Conservation (phyloP, 2,113 vertebrate species). For the Pandion haliaetus region DNA sequence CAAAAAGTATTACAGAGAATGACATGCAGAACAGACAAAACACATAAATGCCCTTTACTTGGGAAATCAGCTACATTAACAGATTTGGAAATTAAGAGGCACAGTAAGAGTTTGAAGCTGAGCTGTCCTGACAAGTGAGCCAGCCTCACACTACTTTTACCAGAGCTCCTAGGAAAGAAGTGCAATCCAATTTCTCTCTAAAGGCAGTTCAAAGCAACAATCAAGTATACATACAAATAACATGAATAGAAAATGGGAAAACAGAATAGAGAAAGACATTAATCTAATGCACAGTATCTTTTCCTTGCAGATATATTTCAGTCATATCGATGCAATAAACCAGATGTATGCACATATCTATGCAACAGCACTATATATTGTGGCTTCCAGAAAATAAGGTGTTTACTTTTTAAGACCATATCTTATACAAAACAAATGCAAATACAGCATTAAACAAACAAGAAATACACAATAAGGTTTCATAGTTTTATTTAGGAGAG, state of each 20-base stretch:
- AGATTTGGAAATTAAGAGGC: neutral
- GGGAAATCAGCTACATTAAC: neutral
- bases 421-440: neutral
- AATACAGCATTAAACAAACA: neutral
- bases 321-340: neutral
- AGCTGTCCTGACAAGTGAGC: slow-evolving; percentile 40
- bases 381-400: neutral
- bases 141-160: slow-evolving; percentile 4
- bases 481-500: neutral
- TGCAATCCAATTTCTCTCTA: neutral
- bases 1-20: neutral
- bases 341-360: neutral
- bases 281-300: neutral
- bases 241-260: neutral
- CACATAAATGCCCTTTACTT: neutral
- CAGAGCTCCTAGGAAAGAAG: slow-evolving; percentile 18
- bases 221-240: neutral
- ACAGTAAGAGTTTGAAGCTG: slow-evolving; percentile 32
- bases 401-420: neutral
- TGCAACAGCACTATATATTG: neutral
- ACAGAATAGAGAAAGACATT: neutral
- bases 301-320: neutral
- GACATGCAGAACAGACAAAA: neutral
- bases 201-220: neutral
- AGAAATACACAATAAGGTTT: neutral